Base-by-base conservation (phyloP, 2,888 invertebrate genomes). In the Clepsis dumicolana region DNA sequence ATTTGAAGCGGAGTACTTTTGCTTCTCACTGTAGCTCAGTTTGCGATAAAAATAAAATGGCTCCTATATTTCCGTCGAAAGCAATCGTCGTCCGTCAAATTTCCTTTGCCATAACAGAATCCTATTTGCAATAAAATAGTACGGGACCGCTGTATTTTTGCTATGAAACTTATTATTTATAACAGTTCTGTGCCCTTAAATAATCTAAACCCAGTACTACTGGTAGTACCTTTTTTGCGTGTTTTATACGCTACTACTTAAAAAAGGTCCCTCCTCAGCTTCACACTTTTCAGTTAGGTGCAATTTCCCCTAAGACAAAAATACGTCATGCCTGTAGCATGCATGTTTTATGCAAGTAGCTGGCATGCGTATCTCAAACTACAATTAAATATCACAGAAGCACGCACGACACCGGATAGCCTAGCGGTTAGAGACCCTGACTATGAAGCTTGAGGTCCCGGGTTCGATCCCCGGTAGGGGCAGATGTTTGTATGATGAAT, bases 71-170 rank as follows among this genome's bases (percentile, higher is more conserved):
- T 48, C 48, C 21, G 10, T 18, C 12, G 21, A 48, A 48, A 48
- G 48, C 57, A 59, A 56, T 54, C 41, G 41, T 38, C 50, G 35
- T 35, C 25, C 57, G 50, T 25, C 50, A 59, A 57, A 59, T 57
- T 50, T 57, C 57, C 64, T 38, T 65, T 38, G 48, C 57, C 64
- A 59, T 57, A 65, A 50, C 35, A 59, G 4, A 59, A 65, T 38
- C 50, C 50, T 57, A 65, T 59, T 65, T 57, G 64, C 64, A 65
- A 65, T 57, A 59, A 65, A 65, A 65, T 65, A 65, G 57, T 65
- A 65, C 25, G 38, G 50, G 14, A 25, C 27, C 56, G n/a, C 48
- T 38, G 56, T 60, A 67, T 59, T 59, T 27, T 50, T 44, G 35
- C 57, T 64, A 71, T 52, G 64, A 56, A 62, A 64, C 50, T 57